Base-by-base conservation (phyloP, 2,113 vertebrate species). In the Labrus mixtus region DNA sequence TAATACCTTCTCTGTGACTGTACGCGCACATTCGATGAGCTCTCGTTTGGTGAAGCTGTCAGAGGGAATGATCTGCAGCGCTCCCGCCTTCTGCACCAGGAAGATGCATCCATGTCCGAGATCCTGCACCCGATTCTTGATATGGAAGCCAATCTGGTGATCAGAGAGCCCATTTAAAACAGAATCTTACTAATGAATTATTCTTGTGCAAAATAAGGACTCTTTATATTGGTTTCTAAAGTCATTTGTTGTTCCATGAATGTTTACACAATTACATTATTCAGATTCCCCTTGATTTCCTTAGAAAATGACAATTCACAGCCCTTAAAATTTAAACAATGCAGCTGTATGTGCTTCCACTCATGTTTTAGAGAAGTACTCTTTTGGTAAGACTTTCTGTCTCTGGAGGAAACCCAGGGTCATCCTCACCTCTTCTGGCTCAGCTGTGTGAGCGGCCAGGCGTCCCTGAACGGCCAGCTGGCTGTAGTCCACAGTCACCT, bases 71-170 rank as follows among this genome's bases (percentile, higher is more conserved):
- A 97, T 95, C 94, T 99, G 98, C 56, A 99, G 94, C 16, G 97
- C 95, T n/a, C 98, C 98, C 0, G 98, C 98, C 92, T 99, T 99
- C 90, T 99, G 98, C 23, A 99, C 97, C 83, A 99, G 95, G 85
- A 96, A 97, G 90, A 99, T 99, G 58, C 98, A 99, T 78, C 98
- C 95, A 0, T 99, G 98, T 19, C 98, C 98, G 29, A 99, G 95
- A 58, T 99, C 98, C 87, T 99, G 98, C 48, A 99, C 97, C 0
- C 97, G 95, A 0, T 93, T 95, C 85, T 93, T 97, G 81, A 99
- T 98, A 93, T 99, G 98, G 91, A 96, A 96, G 33, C 98, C 97
- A 0, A 99, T 96, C 98, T 99, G 86, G 23, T 76, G 0, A 8
- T 54, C 19, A 59, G 6, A 46, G 15, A 80, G 13, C 41, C 70